These are phyloP conservation scores for Pygocentrus nattereri DNA, from an alignment of 2,797 vertebrate species.

Conservation along the genomic window DNA sequence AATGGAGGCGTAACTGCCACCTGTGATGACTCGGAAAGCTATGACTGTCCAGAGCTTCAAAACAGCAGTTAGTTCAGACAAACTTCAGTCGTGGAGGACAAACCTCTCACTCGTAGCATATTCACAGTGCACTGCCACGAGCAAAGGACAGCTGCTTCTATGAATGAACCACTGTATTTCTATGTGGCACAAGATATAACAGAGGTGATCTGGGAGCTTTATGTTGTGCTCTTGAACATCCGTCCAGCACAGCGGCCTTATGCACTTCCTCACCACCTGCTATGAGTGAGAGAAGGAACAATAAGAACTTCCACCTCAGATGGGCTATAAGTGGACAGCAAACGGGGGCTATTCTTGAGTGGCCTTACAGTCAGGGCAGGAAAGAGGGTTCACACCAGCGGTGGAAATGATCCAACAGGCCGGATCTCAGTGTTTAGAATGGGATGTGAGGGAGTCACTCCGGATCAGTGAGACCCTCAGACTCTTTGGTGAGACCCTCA, in stretches of 20 bases:
- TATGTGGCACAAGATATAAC: slow-evolving; percentile 22
- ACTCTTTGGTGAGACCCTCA: too few species aligned
- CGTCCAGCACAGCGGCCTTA: slow-evolving; percentile 70
- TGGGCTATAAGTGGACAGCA: slow-evolving; percentile 44
- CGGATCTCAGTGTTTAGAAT: slow-evolving; percentile 6
- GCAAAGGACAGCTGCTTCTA: slow-evolving; percentile 35
- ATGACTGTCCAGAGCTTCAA: background rate
- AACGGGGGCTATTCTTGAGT: slow-evolving; percentile 14
- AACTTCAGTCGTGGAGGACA: too few species aligned
- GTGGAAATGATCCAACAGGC: background rate
- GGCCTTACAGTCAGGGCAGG: slow-evolving; percentile 1
- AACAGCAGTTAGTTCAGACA: too few species aligned
- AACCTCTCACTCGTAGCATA: background rate
- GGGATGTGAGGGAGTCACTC: background rate
- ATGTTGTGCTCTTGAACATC: slow-evolving; percentile 17
- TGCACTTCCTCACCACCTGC: slow-evolving; percentile 83
- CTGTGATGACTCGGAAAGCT: background rate
- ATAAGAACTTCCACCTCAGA: slow-evolving; percentile 73
- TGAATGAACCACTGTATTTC: slow-evolving; percentile 41
- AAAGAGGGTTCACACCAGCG: slow-evolving; percentile 12
- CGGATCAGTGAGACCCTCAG: too few species aligned
- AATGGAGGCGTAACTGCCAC: too few species aligned
- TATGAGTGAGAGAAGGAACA: slow-evolving; percentile 74
- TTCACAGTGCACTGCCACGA: slow-evolving; percentile 47
- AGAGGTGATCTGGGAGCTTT: slow-evolving; percentile 11